These are phyloP conservation scores for Lithophane leautieri DNA, from an alignment of 2,888 invertebrate species.

Conservation along the genomic window DNA sequence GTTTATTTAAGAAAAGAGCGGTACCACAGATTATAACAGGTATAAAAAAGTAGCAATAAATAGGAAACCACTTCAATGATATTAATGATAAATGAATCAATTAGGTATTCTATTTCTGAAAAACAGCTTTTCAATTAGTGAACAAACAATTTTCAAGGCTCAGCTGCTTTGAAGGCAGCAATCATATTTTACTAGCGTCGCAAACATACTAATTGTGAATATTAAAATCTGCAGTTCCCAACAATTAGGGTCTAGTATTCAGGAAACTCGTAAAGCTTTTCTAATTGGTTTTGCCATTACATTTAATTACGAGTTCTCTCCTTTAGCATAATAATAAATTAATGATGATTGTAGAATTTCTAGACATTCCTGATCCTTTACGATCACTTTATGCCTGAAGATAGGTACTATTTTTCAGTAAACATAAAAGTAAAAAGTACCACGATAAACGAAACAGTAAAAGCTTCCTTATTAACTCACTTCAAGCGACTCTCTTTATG, in stretches of 20 bases:
- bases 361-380: not conserved
- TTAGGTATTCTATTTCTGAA: not conserved
- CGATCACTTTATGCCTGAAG: conserved; percentile 14
- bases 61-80: not conserved
- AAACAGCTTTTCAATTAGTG: conserved; percentile 32
- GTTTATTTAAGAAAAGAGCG: not conserved
- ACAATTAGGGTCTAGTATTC: conserved; percentile 37
- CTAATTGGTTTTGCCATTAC: conserved; percentile 48
- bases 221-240: conserved; percentile 32
- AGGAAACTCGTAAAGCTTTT: conserved; percentile 49
- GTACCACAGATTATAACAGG: no score
- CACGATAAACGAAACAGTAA: not conserved
- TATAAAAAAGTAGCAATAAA: not conserved
- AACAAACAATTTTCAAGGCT: conserved; percentile 20
- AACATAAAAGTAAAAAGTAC: conserved; percentile 17
- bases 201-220: conserved; percentile 44
- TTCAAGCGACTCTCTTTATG: conserved; percentile 32
- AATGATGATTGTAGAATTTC: not conserved
- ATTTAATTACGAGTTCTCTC: conserved; percentile 31
- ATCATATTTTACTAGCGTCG: conserved; percentile 35
- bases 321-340: conserved; percentile 6
- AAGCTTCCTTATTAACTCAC: conserved; percentile 17
- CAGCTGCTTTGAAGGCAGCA: conserved; percentile 16
- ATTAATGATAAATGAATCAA: not conserved
- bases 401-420: conserved; percentile 3